phyloP scores from a whole-genome alignment of 1,140 invertebrate species.

The Campoletis sonorensis region DNA sequence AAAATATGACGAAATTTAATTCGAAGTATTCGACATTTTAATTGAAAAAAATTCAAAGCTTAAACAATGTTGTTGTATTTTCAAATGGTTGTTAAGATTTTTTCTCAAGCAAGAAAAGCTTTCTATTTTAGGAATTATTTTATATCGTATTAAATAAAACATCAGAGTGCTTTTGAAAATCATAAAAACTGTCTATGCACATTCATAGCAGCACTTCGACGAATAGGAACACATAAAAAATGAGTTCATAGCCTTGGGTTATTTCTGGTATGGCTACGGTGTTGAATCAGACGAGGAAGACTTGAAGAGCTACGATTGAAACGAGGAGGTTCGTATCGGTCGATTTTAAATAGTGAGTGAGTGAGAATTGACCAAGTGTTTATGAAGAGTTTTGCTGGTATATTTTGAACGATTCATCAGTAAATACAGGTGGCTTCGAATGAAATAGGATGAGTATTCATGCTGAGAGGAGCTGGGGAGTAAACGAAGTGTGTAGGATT shows the following conservation, averaged over 20 bases:
- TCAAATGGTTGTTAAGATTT: no score
- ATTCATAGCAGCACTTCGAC: no score
- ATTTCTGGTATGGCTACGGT: background rate
- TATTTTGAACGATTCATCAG: conserved; percentile 2
- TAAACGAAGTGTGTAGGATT: background rate
- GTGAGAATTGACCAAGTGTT: background rate
- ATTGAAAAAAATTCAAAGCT: no score
- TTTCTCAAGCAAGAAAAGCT: no score
- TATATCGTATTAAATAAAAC: no score
- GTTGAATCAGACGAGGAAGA: background rate
- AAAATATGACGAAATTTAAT: no score
- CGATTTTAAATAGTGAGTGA: background rate
- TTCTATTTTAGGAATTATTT: no score
- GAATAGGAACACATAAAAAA: no score
- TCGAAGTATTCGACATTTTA: no score
- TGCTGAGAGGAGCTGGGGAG: background rate
- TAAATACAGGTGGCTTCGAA: background rate
- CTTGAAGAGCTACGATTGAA: background rate
- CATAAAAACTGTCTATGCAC: no score
- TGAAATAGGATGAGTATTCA: background rate
- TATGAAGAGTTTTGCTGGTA: conserved; percentile 3
- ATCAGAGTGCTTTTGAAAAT: no score
- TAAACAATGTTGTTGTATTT: no score
- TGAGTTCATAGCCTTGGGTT: background rate
- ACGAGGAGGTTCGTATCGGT: background rate